These are phyloP conservation scores for Platerodrilus igneus DNA, from an alignment of 2,888 invertebrate species.

Conservation along the genomic window DNA sequence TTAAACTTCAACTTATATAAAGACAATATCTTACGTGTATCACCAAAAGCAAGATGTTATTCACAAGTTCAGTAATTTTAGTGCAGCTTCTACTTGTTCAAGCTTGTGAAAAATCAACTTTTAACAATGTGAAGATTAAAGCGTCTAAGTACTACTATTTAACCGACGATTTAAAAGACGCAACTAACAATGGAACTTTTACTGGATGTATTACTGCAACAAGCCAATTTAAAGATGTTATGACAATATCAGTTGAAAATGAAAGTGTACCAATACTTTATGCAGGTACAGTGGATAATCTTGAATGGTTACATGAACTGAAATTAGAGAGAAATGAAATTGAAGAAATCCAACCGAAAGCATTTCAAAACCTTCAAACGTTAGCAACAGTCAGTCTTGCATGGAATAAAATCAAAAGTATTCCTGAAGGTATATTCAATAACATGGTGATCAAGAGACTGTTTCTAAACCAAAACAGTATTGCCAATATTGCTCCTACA, in stretches of 20 bases:
- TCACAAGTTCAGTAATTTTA: too few relatives aligned
- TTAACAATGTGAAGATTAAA: slow-evolving; percentile 10
- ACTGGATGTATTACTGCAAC: slow-evolving; percentile 12
- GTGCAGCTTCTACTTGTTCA: too few relatives aligned
- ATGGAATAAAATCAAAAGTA: slow-evolving; percentile 11
- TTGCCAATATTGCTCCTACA: slow-evolving; percentile 21
- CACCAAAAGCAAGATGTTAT: too few relatives aligned
- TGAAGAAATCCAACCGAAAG: slow-evolving; percentile 17
- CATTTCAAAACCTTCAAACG: slow-evolving; percentile 19
- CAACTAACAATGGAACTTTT: slow-evolving; percentile 3
- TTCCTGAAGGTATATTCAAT: slow-evolving; percentile 19
- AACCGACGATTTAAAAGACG: slow-evolving; percentile 10
- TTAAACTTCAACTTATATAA: too few relatives aligned
- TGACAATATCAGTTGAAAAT: slow-evolving; percentile 11
- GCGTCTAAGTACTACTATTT: slow-evolving; percentile 14
- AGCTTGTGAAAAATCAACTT: slow-evolving; percentile 18
- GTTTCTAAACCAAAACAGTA: slow-evolving; percentile 10
- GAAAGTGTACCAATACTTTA: slow-evolving; percentile 10
- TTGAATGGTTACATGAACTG: slow-evolving; percentile 21
- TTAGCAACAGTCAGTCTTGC: slow-evolving; percentile 9
- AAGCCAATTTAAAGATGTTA: slow-evolving; percentile 11
- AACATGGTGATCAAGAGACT: slow-evolving; percentile 5
- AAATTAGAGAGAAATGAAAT: slow-evolving; percentile 15
- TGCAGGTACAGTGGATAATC: slow-evolving; percentile 26
- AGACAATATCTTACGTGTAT: too few relatives aligned